phyloP scores from a whole-genome alignment of 2,888 invertebrate species.

The Drosophila subquinaria region DNA sequence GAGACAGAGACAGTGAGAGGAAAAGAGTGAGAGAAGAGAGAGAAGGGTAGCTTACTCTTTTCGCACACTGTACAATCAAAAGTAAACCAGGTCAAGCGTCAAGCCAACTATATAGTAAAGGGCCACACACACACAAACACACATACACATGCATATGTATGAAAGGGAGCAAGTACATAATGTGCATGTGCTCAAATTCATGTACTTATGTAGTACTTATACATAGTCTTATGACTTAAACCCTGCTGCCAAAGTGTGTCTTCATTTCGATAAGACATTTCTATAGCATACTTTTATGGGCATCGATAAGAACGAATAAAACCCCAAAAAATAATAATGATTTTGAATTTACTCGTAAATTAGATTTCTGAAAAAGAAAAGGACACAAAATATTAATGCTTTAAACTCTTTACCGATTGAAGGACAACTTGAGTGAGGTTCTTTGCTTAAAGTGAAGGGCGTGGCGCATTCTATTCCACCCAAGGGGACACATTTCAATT shows the following conservation, averaged over 20 bases:
- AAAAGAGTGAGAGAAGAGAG: not conserved
- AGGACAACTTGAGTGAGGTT: constrained; percentile 9
- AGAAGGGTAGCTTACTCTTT: constrained; percentile 19
- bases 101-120: constrained; percentile 33
- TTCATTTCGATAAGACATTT: constrained; percentile 17
- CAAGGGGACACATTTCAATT: constrained; percentile 73
- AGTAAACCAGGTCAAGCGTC: constrained; percentile 79
- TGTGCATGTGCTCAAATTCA: constrained; percentile 8
- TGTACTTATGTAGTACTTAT: not conserved
- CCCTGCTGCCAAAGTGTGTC: constrained; percentile 5
- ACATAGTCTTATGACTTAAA: not conserved
- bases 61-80: constrained; percentile 40
- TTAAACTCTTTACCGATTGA: constrained; percentile 36
- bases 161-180: not conserved
- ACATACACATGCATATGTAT: not conserved
- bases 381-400: constrained; percentile 9
- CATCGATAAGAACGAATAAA: constrained; percentile 9
- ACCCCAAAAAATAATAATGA: constrained; percentile 11
- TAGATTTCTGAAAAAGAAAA: constrained; percentile 1
- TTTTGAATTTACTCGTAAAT: constrained; percentile 13
- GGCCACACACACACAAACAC: not conserved
- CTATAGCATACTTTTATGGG: constrained; percentile 40
- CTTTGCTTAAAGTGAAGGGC: constrained; percentile 1
- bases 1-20: not conserved
- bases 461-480: constrained; percentile 14